phyloP scores from a whole-genome alignment of 2,888 invertebrate species.

The Synergus laeviventris region DNA sequence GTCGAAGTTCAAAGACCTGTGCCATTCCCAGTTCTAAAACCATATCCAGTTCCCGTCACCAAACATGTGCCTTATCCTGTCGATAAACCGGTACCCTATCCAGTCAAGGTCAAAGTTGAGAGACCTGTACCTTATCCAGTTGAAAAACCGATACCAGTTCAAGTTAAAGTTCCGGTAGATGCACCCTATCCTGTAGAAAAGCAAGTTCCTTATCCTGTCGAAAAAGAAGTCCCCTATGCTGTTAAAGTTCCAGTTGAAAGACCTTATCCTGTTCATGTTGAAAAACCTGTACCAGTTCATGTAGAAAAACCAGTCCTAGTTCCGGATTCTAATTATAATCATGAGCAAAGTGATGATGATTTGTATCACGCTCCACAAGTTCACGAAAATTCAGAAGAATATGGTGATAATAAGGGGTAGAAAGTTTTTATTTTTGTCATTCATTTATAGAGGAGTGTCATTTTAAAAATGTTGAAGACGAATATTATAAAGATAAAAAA shows the following conservation, averaged over 20 bases:
- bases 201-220: constrained; percentile 81
- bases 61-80: constrained; percentile 84
- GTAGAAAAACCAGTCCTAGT: constrained; percentile 84
- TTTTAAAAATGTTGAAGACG: too few relatives aligned
- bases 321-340: constrained; percentile 76
- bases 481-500: too few relatives aligned
- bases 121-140: constrained; percentile 83
- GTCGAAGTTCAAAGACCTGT: constrained; percentile 79
- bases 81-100: constrained; percentile 85
- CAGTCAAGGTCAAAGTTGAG: constrained; percentile 78
- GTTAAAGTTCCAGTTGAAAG: constrained; percentile 76
- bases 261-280: constrained; percentile 75
- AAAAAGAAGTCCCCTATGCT: constrained; percentile 79
- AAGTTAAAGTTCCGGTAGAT: constrained; percentile 76
- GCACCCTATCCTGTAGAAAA: constrained; percentile 78
- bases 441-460: background rate
- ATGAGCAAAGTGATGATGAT: background rate
- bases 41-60: constrained; percentile 83
- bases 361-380: constrained; percentile 47
- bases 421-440: background rate
- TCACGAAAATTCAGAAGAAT: constrained; percentile 45
- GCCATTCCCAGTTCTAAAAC: constrained; percentile 78
- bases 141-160: constrained; percentile 69
- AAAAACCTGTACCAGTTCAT: constrained; percentile 81
- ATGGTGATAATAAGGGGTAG: background rate